Percentiles rank a stretch among this genome's conserved stretches.
Conservation (phyloP, 2,113 vertebrate species). For the Ahaetulla prasina region DNA sequence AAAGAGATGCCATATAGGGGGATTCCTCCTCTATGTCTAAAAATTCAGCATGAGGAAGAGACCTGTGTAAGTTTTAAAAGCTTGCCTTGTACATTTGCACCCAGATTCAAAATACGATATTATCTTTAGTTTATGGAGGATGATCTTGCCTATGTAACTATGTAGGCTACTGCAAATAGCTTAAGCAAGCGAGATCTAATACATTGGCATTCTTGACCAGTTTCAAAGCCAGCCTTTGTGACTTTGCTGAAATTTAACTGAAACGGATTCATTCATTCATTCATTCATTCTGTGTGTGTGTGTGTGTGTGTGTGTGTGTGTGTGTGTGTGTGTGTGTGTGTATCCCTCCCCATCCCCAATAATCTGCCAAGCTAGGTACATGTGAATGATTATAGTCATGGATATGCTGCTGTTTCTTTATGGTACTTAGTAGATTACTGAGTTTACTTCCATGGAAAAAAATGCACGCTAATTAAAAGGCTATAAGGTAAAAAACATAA, state of each 20-base stretch:
- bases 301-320: not conserved
- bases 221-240: not conserved
- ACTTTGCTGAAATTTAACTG: not conserved
- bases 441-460: not conserved
- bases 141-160: not conserved
- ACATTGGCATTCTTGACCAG: not conserved
- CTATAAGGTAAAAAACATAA: not conserved
- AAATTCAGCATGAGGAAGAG: not conserved
- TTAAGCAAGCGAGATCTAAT: not conserved
- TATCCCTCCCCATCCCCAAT: too few relatives aligned
- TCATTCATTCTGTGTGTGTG: not conserved
- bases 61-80: not conserved
- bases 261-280: not conserved
- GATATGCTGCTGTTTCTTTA: not conserved
- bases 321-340: too few relatives aligned
- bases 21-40: not conserved
- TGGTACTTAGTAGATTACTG: not conserved
- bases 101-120: not conserved
- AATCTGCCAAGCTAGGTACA: not conserved
- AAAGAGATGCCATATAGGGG: not conserved
- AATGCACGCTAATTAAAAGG: not conserved
- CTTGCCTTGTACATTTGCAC: not conserved
- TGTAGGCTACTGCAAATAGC: not conserved
- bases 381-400: not conserved
- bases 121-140: not conserved